These are phyloP conservation scores for Sander vitreus DNA, from an alignment of 2,113 vertebrate species.

Conservation along the genomic window DNA sequence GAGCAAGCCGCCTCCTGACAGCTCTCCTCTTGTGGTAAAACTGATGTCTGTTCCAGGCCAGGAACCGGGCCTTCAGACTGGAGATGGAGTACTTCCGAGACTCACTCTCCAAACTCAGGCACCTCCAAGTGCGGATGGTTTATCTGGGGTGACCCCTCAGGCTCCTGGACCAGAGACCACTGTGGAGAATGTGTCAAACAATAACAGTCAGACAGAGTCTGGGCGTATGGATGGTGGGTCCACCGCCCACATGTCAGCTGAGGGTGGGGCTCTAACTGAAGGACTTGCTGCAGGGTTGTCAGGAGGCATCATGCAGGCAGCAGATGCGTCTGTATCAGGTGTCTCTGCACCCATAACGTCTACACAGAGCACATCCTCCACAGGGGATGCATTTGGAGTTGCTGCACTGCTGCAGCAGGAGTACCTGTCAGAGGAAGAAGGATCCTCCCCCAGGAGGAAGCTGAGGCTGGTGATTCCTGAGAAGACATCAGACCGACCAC, in stretches of 20 bases:
- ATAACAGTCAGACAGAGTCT: slow-evolving; percentile 27
- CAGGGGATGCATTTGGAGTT: slow-evolving; percentile 1
- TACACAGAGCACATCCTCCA: slow-evolving; percentile 22
- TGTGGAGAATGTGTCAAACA: slow-evolving; percentile 50
- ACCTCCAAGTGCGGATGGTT: not conserved
- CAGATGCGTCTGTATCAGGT: slow-evolving; percentile 18
- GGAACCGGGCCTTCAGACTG: slow-evolving; percentile 14
- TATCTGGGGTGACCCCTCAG: not conserved
- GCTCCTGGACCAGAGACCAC: slow-evolving; percentile 13
- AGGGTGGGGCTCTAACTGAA: slow-evolving; percentile 24
- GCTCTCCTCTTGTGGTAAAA: slow-evolving; percentile 8
- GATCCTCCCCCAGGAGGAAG: slow-evolving; percentile 79
- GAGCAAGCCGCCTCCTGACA: slow-evolving; percentile 23
- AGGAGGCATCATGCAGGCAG: slow-evolving; percentile 25
- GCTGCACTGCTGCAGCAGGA: slow-evolving; percentile 75
- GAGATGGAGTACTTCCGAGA: not conserved
- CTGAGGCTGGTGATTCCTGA: slow-evolving; percentile 81
- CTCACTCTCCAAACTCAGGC: slow-evolving; percentile 2
- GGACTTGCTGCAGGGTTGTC: not conserved
- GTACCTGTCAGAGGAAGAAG: slow-evolving; percentile 69
- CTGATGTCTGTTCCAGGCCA: slow-evolving; percentile 28
- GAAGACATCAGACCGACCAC: slow-evolving; percentile 73
- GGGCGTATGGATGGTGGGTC: not conserved
- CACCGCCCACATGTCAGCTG: not conserved
- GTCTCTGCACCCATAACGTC: not conserved